These are phyloP conservation scores for Gallinago undulata DNA, from an alignment of 2,113 vertebrate species.

Conservation along the genomic window DNA sequence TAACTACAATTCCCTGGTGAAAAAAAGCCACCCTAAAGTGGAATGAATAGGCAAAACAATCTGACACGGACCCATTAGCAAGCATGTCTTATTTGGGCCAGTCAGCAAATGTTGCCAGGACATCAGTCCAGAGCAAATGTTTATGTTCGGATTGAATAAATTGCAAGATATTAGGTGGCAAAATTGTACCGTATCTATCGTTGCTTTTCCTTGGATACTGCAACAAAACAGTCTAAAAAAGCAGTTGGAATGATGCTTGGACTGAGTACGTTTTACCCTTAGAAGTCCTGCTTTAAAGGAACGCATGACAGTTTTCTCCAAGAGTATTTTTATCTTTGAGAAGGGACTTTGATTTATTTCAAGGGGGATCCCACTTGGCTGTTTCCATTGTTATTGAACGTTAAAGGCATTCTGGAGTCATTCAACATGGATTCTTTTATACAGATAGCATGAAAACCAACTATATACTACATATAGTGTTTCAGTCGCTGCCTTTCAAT, in stretches of 20 bases:
- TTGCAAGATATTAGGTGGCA: neutral
- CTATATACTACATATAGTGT: neutral
- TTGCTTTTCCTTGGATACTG: conserved; percentile 29
- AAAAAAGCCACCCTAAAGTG: neutral
- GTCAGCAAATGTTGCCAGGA: neutral
- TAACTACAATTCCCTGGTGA: neutral
- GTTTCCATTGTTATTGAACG: neutral
- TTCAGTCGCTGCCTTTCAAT: neutral
- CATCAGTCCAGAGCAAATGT: conserved; percentile 28
- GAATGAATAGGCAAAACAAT: neutral
- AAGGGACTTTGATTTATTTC: neutral
- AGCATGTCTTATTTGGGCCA: neutral
- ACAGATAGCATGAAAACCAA: neutral
- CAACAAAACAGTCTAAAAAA: conserved; percentile 21
- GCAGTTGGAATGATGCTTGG: neutral
- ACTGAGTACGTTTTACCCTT: neutral
- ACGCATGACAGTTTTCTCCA: neutral
- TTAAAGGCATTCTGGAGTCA: neutral
- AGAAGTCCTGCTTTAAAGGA: conserved; percentile 2
- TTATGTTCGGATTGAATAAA: conserved; percentile 2
- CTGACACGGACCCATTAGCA: neutral
- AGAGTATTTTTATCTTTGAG: neutral
- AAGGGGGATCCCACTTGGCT: neutral
- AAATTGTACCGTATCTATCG: neutral
- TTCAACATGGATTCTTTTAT: neutral